Conservation (phyloP, 2,888 invertebrate species). For the Heliconius ismenius region DNA sequence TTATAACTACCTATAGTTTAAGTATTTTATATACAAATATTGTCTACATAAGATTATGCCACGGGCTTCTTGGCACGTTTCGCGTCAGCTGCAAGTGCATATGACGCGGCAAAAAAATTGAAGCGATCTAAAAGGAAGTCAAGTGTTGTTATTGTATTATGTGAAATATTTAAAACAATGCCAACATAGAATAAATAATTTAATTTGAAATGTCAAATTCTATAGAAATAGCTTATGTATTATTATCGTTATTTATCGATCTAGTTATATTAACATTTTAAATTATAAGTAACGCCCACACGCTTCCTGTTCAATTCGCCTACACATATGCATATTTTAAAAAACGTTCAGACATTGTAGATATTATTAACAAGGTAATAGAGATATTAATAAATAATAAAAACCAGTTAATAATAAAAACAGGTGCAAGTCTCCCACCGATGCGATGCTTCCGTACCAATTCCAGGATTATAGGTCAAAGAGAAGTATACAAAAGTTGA, state of each 20-base stretch:
- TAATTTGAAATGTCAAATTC: neutral
- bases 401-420: neutral
- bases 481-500: too few species aligned
- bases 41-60: constrained; percentile 16
- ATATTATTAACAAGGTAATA: neutral
- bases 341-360: constrained; percentile 23
- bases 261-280: constrained; percentile 24
- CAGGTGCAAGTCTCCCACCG: too few species aligned
- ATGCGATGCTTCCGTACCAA: too few species aligned
- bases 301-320: constrained; percentile 49
- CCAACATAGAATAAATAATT: neutral
- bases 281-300: constrained; percentile 50
- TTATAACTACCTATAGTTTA: neutral
- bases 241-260: neutral
- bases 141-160: constrained; percentile 7
- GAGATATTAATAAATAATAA: neutral
- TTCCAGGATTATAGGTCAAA: too few species aligned
- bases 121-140: constrained; percentile 45
- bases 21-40: neutral
- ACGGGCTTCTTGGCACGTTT: constrained; percentile 42
- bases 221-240: constrained; percentile 4
- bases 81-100: constrained; percentile 69
- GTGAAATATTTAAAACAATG: constrained; percentile 2
- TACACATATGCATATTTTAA: constrained; percentile 27
- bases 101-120: constrained; percentile 54